Evolutionary conservation across 2,888 invertebrate species (phyloP).

Genomic region (Cantharis flavilabris): DNA sequence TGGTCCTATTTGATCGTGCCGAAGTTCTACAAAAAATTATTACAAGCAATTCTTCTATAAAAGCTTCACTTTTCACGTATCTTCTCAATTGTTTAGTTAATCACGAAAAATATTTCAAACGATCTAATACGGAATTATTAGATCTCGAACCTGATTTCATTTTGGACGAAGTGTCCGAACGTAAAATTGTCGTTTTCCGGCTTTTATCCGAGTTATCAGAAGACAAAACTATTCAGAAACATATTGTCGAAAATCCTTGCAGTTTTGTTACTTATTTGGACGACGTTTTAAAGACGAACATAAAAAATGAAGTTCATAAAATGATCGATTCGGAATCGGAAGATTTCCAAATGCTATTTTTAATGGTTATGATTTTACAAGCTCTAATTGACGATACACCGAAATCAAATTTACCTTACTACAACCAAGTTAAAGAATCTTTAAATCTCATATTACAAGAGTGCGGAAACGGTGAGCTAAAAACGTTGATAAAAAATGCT

Average conservation of each 20-base stretch:
- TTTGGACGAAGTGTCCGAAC: slow-evolving; percentile 44
- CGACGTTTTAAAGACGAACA: slow-evolving; percentile 50
- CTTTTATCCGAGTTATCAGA: slow-evolving; percentile 60
- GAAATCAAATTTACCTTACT: slow-evolving; percentile 43
- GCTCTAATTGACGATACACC: slow-evolving; percentile 36
- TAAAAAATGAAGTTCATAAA: slow-evolving; percentile 39
- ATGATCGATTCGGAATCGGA: slow-evolving; percentile 40
- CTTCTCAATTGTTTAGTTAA: slow-evolving; percentile 50
- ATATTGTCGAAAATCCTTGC: slow-evolving; percentile 56
- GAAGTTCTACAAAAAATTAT: slow-evolving; percentile 50
- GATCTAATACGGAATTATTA: slow-evolving; percentile 47
- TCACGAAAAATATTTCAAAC: slow-evolving; percentile 43
- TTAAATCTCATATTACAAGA: slow-evolving; percentile 40
- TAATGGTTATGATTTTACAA: slow-evolving; percentile 46
- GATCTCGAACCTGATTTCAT: slow-evolving; percentile 52
- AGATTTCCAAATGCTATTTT: slow-evolving; percentile 46
- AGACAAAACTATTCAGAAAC: slow-evolving; percentile 54
- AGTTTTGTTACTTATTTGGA: slow-evolving; percentile 59
- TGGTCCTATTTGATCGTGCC: slow-evolving; percentile 43
- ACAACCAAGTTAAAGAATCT: slow-evolving; percentile 45
- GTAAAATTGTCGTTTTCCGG: slow-evolving; percentile 58
- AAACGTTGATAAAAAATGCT: slow-evolving; percentile 39
- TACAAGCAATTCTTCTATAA: slow-evolving; percentile 40
- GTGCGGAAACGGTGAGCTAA: slow-evolving; percentile 43
- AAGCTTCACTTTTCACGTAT: slow-evolving; percentile 52